These are phyloP conservation scores for Cyprinus carpio DNA, from an alignment of 2,113 vertebrate genomes.

Conservation along the genomic window DNA sequence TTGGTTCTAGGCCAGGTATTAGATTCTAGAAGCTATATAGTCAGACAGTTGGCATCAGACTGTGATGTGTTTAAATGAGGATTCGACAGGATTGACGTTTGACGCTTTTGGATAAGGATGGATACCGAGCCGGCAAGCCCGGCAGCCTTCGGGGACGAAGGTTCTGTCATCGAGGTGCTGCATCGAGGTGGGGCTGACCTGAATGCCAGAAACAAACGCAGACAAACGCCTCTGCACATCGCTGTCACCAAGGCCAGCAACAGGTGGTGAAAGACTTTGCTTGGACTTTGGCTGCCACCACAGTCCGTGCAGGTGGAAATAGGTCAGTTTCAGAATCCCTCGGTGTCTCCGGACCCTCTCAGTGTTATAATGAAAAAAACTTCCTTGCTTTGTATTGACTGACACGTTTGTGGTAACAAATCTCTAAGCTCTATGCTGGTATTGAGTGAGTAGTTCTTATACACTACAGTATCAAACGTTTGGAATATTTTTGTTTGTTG, in stretches of 20 bases:
- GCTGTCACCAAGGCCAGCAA: slow-evolving; percentile 97
- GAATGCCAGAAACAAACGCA: slow-evolving; percentile 95
- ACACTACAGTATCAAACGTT: too few relatives aligned
- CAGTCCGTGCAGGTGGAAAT: slow-evolving; percentile 92
- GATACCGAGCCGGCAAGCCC: slow-evolving; percentile 95
- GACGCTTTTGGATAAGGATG: slow-evolving; percentile 89
- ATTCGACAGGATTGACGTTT: slow-evolving; percentile 23
- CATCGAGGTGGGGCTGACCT: slow-evolving; percentile 94
- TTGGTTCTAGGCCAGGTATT: too few relatives aligned
- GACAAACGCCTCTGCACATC: slow-evolving; percentile 96
- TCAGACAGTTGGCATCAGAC: background rate
- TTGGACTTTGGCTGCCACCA: slow-evolving; percentile 98
- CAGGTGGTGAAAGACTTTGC: slow-evolving; percentile 97
- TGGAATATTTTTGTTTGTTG: too few relatives aligned
- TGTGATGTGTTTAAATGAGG: background rate
- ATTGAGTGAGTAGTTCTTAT: too few relatives aligned
- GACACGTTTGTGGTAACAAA: too few relatives aligned
- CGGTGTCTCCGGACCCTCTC: background rate
- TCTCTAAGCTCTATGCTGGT: too few relatives aligned
- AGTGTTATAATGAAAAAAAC: background rate
- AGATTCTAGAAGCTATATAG: background rate
- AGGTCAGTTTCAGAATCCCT: too few relatives aligned
- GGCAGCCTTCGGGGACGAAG: slow-evolving; percentile 98
- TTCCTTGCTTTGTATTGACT: too few relatives aligned
- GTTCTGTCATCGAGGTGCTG: slow-evolving; percentile 95